phyloP scores from a whole-genome alignment of 2,888 invertebrate genomes.

The Phortica okadai region DNA sequence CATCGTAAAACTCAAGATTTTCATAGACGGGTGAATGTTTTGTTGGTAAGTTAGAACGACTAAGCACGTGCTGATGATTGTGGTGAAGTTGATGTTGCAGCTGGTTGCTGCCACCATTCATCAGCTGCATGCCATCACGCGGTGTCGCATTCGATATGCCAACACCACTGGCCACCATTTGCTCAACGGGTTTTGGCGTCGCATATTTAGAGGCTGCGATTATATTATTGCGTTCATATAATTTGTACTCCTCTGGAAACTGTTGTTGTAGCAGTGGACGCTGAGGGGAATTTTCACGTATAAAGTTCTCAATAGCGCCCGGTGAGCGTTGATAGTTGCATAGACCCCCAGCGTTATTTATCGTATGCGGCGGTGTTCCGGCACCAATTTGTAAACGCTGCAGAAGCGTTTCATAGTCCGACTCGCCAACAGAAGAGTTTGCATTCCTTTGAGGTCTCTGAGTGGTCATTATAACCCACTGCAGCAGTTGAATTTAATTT shows the following conservation, averaged over 20 bases:
- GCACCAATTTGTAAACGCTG: constrained; percentile 69
- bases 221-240: constrained; percentile 85
- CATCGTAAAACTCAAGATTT: constrained; percentile 88
- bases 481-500: no score
- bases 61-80: neutral
- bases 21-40: constrained; percentile 83
- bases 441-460: constrained; percentile 63
- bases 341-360: constrained; percentile 28
- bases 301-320: constrained; percentile 63
- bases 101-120: constrained; percentile 11
- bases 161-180: constrained; percentile 50
- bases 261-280: constrained; percentile 73
- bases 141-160: constrained; percentile 61
- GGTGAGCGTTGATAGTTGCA: constrained; percentile 63
- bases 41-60: constrained; percentile 47
- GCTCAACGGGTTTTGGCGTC: constrained; percentile 83
- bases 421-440: constrained; percentile 48
- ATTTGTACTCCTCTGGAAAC: constrained; percentile 78
- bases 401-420: constrained; percentile 72
- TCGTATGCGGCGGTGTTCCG: constrained; percentile 25
- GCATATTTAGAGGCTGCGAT: constrained; percentile 88
- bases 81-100: neutral
- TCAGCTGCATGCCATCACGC: neutral
- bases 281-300: constrained; percentile 57
- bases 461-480: constrained; percentile 55